Percentiles rank a stretch among this genome's conserved stretches.
phyloP scores from a whole-genome alignment of 2,113 vertebrate genomes.

The Oreochromis tanganicae region DNA sequence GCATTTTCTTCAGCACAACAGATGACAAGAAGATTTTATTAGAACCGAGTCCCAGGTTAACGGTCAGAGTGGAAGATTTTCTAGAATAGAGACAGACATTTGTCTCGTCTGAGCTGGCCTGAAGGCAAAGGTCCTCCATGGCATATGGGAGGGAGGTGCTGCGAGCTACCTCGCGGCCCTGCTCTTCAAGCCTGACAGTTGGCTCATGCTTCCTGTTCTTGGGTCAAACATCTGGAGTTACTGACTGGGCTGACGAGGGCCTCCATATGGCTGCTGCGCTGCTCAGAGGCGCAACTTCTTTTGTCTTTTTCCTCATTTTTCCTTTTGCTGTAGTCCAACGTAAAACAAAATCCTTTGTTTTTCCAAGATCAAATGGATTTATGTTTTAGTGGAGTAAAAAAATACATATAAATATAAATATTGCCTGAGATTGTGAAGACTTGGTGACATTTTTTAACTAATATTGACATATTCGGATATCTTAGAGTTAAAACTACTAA shows the following conservation, averaged over 20 bases:
- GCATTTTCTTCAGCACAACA: background rate
- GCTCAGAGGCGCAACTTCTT: background rate
- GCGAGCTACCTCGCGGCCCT: background rate
- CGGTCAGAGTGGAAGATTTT: background rate
- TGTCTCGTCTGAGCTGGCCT: background rate
- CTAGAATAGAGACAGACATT: background rate
- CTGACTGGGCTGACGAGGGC: background rate
- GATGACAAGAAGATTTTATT: background rate
- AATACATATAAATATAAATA: background rate
- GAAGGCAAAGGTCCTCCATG: background rate
- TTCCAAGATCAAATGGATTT: accelerated
- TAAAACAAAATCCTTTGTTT: background rate
- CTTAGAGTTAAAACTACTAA: background rate
- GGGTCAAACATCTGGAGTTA: constrained; percentile 33
- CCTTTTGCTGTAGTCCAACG: background rate
- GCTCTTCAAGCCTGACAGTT: constrained; percentile 17
- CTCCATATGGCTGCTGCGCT: constrained; percentile 1
- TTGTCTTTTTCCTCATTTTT: background rate
- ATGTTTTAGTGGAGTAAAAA: background rate
- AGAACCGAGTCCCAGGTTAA: background rate
- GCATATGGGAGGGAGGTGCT: background rate
- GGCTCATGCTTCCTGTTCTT: background rate
- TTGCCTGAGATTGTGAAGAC: background rate
- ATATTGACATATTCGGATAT: accelerated
- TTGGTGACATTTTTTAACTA: background rate